phyloP scores from a whole-genome alignment of 2,113 vertebrate genomes.

The Zonotrichia leucophrys region DNA sequence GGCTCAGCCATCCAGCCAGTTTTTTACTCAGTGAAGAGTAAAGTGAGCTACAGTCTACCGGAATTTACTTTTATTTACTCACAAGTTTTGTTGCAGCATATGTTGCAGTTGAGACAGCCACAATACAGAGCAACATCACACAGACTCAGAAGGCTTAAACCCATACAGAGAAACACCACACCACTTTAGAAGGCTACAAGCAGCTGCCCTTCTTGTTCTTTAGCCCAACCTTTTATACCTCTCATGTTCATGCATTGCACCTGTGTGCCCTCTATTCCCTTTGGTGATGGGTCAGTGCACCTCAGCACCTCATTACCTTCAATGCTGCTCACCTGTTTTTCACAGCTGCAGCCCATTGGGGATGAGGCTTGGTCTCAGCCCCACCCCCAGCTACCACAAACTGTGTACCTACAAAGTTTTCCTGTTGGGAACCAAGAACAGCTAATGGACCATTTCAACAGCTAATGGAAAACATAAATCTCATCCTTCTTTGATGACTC shows the following conservation, averaged over 20 bases:
- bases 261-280: not conserved
- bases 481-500: not conserved
- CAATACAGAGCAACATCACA: not conserved
- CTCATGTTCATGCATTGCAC: not conserved
- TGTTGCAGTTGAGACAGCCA: not conserved
- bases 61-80: conserved; percentile 13
- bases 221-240: not conserved
- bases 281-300: not conserved
- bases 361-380: not conserved
- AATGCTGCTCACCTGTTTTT: not conserved
- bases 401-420: not conserved
- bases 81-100: not conserved
- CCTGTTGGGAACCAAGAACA: not conserved
- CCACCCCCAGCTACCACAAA: not conserved
- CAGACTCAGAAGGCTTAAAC: not conserved
- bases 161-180: not conserved
- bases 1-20: not conserved
- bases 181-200: not conserved
- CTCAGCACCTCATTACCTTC: not conserved
- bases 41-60: not conserved
- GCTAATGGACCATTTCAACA: conserved; percentile 10
- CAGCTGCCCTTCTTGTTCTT: not conserved
- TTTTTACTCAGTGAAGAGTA: not conserved
- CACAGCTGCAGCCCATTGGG: not conserved
- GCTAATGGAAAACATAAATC: conserved; percentile 27